These are phyloP conservation scores for Diplodus sargus DNA, from an alignment of 2,797 vertebrate genomes.

Conservation along the genomic window DNA sequence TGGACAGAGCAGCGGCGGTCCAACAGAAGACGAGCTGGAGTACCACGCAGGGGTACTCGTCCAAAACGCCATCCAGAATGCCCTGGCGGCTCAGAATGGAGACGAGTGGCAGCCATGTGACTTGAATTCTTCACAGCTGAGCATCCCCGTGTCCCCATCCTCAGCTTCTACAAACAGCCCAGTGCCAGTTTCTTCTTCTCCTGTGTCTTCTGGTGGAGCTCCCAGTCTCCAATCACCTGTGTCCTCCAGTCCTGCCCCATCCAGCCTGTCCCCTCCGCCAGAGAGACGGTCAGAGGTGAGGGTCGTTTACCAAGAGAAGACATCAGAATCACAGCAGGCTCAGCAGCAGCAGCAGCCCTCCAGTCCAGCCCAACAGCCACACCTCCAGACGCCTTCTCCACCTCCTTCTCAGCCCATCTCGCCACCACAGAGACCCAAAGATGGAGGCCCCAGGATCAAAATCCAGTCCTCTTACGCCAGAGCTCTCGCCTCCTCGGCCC, in stretches of 20 bases:
- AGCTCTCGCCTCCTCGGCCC: conserved; percentile 74
- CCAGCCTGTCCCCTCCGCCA: conserved; percentile 62
- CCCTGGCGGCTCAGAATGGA: conserved; percentile 89
- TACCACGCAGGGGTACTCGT: conserved; percentile 94
- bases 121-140: conserved; percentile 69
- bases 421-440: conserved; percentile 74
- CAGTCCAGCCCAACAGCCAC: conserved; percentile 35
- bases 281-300: conserved; percentile 48
- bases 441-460: conserved; percentile 87
- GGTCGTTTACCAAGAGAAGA: conserved; percentile 50
- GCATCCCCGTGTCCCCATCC: conserved; percentile 81
- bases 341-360: conserved; percentile 49
- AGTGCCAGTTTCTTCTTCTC: conserved; percentile 72
- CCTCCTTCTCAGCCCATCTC: conserved; percentile 73
- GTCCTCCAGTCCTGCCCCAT: conserved; percentile 83
- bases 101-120: conserved; percentile 77
- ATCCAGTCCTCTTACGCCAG: conserved; percentile 81
- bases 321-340: conserved; percentile 42
- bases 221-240: conserved; percentile 65
- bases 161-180: conserved; percentile 77
- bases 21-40: conserved; percentile 89
- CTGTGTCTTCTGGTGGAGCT: conserved; percentile 72
- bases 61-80: conserved; percentile 93
- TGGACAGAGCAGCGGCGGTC: conserved; percentile 78
- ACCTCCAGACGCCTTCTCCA: conserved; percentile 64